Evolutionary conservation across 2,888 invertebrate genomes (phyloP).

Genomic region (Rhagophthalmus giganteus): DNA sequence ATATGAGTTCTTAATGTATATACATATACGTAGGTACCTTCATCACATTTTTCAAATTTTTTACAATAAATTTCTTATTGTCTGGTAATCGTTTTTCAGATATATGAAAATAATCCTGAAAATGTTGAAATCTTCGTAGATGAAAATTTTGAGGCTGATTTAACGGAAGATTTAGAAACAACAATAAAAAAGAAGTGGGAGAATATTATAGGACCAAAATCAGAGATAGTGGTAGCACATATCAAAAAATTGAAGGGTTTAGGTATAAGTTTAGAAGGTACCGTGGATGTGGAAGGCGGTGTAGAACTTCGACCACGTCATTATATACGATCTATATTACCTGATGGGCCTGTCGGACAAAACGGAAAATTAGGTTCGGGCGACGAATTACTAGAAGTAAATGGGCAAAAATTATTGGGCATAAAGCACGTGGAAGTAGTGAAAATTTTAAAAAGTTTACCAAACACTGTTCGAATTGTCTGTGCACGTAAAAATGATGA

Average conservation of each 20-base stretch:
- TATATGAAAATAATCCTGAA: conserved; percentile 53
- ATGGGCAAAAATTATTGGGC: conserved; percentile 88
- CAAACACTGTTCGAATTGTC: conserved; percentile 86
- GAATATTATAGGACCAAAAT: conserved; percentile 75
- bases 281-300: conserved; percentile 97
- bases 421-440: conserved; percentile 97
- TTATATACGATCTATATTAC: conserved; percentile 93
- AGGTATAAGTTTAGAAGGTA: conserved; percentile 97
- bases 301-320: conserved; percentile 97
- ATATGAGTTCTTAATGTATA: no score
- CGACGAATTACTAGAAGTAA: conserved; percentile 96
- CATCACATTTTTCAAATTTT: not conserved
- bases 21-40: no score
- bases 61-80: not conserved
- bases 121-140: conserved; percentile 54
- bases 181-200: conserved; percentile 80
- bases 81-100: conserved; percentile 16
- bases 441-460: conserved; percentile 89
- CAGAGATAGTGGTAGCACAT: conserved; percentile 90
- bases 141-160: conserved; percentile 55
- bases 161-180: conserved; percentile 57
- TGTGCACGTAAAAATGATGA: conserved; percentile 76
- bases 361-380: conserved; percentile 90
- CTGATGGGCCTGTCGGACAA: conserved; percentile 94
- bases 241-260: conserved; percentile 90